phyloP scores from a whole-genome alignment of 2,888 invertebrate genomes.

The Lamellibrachia satsuma region DNA sequence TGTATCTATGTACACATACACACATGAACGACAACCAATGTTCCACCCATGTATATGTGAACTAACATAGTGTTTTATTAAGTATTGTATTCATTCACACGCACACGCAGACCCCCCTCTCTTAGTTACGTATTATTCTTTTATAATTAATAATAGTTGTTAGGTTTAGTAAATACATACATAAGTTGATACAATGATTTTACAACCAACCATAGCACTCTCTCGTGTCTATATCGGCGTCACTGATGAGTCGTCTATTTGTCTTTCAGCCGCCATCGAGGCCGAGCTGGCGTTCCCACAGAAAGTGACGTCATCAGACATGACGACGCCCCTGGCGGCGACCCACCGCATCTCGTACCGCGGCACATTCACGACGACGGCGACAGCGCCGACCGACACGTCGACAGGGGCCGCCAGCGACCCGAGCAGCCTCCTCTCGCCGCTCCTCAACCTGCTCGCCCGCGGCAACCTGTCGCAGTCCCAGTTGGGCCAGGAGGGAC shows the following conservation, averaged over 20 bases:
- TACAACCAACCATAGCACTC: background rate
- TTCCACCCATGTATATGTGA: background rate
- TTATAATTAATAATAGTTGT: background rate
- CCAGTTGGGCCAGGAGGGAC: background rate
- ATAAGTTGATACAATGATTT: background rate
- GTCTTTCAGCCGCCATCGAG: constrained; percentile 59
- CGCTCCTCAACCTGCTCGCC: background rate
- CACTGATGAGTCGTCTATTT: background rate
- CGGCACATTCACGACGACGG: constrained; percentile 78
- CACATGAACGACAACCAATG: background rate
- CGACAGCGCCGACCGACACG: constrained; percentile 28
- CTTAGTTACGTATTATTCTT: background rate
- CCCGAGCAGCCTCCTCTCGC: background rate
- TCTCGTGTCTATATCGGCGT: background rate
- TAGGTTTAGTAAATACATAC: background rate
- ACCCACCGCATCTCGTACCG: constrained; percentile 71
- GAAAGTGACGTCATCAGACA: constrained; percentile 32
- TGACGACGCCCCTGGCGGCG: constrained; percentile 32
- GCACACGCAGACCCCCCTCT: background rate
- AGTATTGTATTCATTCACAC: background rate
- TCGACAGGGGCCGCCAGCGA: background rate
- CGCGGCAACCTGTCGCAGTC: background rate
- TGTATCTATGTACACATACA: background rate
- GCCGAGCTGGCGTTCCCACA: constrained; percentile 60
- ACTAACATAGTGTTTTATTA: background rate